Conservation (phyloP, 2,797 vertebrate genomes). For the Sebastes itinus region DNA sequence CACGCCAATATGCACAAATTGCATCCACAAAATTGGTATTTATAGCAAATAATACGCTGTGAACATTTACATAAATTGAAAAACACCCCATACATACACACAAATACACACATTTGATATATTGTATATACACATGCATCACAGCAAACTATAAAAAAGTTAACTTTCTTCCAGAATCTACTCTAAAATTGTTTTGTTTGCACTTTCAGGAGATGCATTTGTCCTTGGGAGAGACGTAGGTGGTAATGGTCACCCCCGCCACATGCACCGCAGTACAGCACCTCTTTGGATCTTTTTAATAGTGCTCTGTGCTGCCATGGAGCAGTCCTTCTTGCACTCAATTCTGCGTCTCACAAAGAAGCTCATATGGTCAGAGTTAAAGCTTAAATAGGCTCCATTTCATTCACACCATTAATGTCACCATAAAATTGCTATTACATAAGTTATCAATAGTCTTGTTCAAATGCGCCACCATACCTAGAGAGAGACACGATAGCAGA, state of each 20-base stretch:
- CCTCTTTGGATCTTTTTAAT: neutral
- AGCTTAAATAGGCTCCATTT: conserved; percentile 37
- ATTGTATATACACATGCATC: neutral
- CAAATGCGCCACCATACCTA: conserved; percentile 35
- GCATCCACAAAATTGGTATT: neutral
- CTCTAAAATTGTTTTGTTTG: conserved; percentile 7
- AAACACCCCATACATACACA: neutral
- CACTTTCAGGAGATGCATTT: neutral
- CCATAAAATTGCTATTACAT: conserved; percentile 27
- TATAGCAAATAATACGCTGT: neutral
- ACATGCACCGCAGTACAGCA: neutral
- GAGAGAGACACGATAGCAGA: conserved; percentile 24
- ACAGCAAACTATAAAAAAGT: conserved; percentile 12
- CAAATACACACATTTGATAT: neutral
- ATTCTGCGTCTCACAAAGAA: neutral
- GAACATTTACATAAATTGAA: conserved; percentile 1
- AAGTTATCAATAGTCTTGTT: conserved; percentile 53
- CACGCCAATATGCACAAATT: conserved; percentile 16
- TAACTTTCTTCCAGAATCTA: conserved; percentile 29
- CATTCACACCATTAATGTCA: conserved; percentile 30
- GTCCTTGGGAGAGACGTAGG: neutral
- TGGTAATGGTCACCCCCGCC: neutral
- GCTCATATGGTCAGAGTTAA: conserved; percentile 20
- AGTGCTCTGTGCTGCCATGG: neutral
- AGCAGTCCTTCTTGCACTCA: neutral